phyloP scores from a whole-genome alignment of 2,113 vertebrate genomes.

The Tragelaphus imberbis region DNA sequence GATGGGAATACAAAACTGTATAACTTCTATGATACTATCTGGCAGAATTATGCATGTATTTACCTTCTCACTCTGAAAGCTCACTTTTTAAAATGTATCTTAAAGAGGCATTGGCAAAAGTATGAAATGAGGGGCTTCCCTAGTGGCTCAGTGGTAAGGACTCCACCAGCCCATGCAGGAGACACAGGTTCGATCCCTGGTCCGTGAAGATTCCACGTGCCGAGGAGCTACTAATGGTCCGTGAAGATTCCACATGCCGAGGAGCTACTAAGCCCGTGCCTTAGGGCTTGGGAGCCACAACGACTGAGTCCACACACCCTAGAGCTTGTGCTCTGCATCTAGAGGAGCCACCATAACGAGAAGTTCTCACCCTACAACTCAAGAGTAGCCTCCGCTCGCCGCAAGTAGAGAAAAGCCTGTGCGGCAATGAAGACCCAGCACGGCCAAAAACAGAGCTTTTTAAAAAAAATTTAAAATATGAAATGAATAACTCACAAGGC shows the following conservation, averaged over 20 bases:
- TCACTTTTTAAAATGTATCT: neutral
- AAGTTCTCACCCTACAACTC: neutral
- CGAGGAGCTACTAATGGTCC: too few species aligned
- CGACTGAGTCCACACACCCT: neutral
- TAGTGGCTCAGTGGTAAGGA: neutral
- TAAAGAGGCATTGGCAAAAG: neutral
- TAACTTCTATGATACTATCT: neutral
- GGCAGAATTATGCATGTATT: neutral
- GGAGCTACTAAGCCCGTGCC: neutral
- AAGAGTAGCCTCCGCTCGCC: neutral
- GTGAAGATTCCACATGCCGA: neutral
- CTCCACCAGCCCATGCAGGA: neutral
- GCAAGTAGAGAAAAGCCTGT: neutral
- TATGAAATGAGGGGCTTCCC: neutral
- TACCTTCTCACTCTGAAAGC: neutral
- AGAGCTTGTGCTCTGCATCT: neutral
- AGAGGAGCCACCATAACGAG: neutral
- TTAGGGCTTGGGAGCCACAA: neutral
- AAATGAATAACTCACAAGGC: neutral
- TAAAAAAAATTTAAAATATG: neutral
- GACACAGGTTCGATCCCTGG: neutral
- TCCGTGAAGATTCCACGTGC: neutral
- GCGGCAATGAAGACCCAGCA: neutral
- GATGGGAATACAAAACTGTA: neutral
- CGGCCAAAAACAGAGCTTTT: neutral